Evolutionary conservation across 2,888 invertebrate species (phyloP).

Genomic region (Campoplex nolae): DNA sequence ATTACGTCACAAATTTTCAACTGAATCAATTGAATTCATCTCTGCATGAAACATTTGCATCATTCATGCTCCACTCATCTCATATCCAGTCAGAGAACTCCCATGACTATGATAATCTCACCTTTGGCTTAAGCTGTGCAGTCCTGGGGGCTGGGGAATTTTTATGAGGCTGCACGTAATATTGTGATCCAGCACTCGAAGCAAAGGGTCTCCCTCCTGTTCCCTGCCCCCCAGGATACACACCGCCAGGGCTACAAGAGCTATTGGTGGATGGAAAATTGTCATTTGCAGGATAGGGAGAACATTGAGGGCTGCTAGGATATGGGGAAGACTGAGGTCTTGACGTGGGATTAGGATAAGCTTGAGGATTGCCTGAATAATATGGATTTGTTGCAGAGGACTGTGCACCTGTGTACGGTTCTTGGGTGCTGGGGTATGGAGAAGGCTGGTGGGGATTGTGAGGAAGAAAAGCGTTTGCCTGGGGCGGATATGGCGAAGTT

Average conservation of each 20-base stretch:
- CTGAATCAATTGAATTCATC: neutral
- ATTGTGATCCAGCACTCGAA: conserved; percentile 71
- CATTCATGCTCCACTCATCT: neutral
- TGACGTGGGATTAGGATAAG: conserved; percentile 45
- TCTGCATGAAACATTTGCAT: neutral
- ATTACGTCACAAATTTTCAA: neutral
- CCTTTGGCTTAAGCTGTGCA: conserved; percentile 76
- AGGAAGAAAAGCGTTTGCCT: conserved; percentile 36
- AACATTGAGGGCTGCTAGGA: conserved; percentile 44
- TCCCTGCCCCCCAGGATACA: conserved; percentile 81
- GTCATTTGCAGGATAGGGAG: conserved; percentile 46
- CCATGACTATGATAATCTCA: conserved; percentile 73
- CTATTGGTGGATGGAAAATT: conserved; percentile 63
- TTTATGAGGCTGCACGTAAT: conserved; percentile 66
- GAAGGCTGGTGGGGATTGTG: conserved; percentile 65
- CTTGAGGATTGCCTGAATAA: conserved; percentile 59
- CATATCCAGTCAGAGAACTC: neutral
- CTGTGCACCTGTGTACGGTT: conserved; percentile 56
- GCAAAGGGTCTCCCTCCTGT: conserved; percentile 75
- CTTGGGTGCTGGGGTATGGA: conserved; percentile 74
- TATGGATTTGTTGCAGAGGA: conserved; percentile 40
- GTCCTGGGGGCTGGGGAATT: conserved; percentile 79
- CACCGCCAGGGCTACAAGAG: conserved; percentile 75
- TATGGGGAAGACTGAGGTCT: conserved; percentile 68
- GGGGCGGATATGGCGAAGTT: conserved; percentile 54